Conservation (phyloP, 2,113 vertebrate species). For the Origma solitaria region DNA sequence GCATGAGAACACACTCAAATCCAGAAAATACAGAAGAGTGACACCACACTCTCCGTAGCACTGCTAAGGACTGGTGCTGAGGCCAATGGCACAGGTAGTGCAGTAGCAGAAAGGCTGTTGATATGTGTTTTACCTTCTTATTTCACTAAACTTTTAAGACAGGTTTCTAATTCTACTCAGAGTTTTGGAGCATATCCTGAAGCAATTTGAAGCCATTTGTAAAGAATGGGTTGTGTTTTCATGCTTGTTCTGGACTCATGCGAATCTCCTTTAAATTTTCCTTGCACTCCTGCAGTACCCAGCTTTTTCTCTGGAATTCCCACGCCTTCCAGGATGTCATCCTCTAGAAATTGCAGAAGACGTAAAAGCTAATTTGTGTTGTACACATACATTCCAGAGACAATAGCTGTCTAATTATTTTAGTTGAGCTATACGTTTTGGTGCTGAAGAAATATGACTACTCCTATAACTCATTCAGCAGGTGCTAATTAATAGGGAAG, state of each 20-base stretch:
- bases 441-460: neutral
- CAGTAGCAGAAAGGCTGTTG: neutral
- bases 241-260: accelerated
- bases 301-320: neutral
- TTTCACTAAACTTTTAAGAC: neutral
- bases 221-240: neutral
- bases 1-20: neutral
- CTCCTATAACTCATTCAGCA: neutral
- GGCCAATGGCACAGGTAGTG: too few relatives aligned
- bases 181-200: neutral
- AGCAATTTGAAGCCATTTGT: neutral
- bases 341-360: neutral
- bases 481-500: neutral
- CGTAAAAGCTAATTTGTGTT: neutral
- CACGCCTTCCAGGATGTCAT: neutral
- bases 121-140: neutral
- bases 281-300: neutral
- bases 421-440: neutral
- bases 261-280: neutral
- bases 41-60: accelerated
- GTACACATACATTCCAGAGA: neutral
- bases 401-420: neutral
- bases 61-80: neutral
- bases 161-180: neutral
- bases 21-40: neutral